These are phyloP conservation scores for Tragelaphus strepsiceros DNA, from an alignment of 2,113 vertebrate genomes.

Conservation along the genomic window DNA sequence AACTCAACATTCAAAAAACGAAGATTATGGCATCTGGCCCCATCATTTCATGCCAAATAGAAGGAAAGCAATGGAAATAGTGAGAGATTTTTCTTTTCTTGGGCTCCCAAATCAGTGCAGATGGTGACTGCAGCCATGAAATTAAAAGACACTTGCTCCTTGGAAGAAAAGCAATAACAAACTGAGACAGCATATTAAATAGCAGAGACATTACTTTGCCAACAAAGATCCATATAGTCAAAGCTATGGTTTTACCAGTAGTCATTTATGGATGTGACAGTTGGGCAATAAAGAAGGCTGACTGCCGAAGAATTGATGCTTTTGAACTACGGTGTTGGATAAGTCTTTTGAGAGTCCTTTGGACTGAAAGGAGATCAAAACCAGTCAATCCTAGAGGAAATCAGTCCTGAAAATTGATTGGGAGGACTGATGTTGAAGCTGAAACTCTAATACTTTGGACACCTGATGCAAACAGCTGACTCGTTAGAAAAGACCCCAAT, in stretches of 20 bases:
- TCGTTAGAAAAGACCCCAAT: not conserved
- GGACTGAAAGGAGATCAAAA: not conserved
- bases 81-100: not conserved
- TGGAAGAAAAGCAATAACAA: not conserved
- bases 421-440: not conserved
- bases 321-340: not conserved
- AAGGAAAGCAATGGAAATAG: not conserved
- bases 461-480: not conserved
- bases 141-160: not conserved
- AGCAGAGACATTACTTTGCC: not conserved
- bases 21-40: not conserved
- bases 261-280: not conserved
- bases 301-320: not conserved
- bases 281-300: not conserved
- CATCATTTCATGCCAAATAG: not conserved
- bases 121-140: not conserved
- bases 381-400: not conserved
- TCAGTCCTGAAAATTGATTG: not conserved
- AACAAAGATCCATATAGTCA: not conserved
- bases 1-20: not conserved
- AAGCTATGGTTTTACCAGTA: not conserved
- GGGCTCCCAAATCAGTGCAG: not conserved
- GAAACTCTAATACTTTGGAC: not conserved
- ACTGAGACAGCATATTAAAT: not conserved
- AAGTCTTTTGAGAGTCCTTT: not conserved